These are phyloP conservation scores for Acanthurus lineatus DNA, from an alignment of 2,797 vertebrate genomes.

Conservation along the genomic window DNA sequence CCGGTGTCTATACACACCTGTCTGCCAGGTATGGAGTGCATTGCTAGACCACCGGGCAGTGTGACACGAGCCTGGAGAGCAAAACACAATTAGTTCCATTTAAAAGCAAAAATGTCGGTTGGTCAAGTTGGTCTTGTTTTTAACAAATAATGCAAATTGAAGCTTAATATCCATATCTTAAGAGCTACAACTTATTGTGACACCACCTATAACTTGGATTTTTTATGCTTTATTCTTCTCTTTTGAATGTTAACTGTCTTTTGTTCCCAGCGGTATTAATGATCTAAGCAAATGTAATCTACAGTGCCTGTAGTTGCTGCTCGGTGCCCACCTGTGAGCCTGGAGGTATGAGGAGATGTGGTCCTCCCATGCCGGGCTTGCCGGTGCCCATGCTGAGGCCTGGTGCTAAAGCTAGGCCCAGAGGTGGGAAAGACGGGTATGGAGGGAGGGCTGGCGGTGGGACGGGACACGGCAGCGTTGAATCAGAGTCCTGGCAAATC, in stretches of 20 bases:
- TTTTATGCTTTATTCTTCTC: not conserved
- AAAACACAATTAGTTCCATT: not conserved
- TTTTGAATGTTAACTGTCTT: too few species aligned
- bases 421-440: slow-evolving; percentile 87
- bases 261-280: too few species aligned
- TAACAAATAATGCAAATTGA: not conserved
- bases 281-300: not conserved
- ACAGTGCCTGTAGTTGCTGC: not conserved
- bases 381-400: slow-evolving; percentile 87
- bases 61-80: slow-evolving; percentile 79
- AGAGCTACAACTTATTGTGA: not conserved
- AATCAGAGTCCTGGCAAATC: slow-evolving; percentile 93
- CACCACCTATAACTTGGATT: not conserved
- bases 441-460: slow-evolving; percentile 86
- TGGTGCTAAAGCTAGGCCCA: slow-evolving; percentile 87
- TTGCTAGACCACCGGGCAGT: slow-evolving; percentile 80
- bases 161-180: too few species aligned
- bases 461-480: slow-evolving; percentile 85
- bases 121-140: not conserved
- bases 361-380: slow-evolving; percentile 86
- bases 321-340: slow-evolving; percentile 88
- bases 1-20: slow-evolving; percentile 88
- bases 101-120: too few species aligned
- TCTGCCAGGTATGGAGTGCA: slow-evolving; percentile 88
- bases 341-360: slow-evolving; percentile 87